phyloP scores from a whole-genome alignment of 2,113 vertebrate genomes.

The Ceuthmochares aereus region DNA sequence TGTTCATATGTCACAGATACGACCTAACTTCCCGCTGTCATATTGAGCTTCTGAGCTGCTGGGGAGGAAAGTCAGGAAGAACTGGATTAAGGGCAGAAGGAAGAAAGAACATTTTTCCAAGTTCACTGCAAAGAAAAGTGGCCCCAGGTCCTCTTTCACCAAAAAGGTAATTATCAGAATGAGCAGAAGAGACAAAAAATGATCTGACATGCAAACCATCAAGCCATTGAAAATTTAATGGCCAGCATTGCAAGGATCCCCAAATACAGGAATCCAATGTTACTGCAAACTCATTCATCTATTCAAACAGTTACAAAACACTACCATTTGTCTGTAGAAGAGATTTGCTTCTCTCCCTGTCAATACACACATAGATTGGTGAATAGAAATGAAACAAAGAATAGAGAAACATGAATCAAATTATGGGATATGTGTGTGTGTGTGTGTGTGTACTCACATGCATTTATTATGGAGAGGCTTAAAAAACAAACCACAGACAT shows the following conservation, averaged over 20 bases:
- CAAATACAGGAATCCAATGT: rapidly evolving
- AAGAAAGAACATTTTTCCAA: background rate
- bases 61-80: background rate
- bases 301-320: background rate
- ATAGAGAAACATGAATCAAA: background rate
- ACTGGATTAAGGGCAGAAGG: background rate
- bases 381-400: background rate
- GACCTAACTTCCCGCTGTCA: background rate
- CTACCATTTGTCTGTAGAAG: background rate
- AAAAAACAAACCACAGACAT: background rate
- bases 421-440: background rate
- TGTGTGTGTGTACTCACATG: background rate
- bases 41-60: background rate
- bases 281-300: background rate
- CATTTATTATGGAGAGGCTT: background rate
- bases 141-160: background rate
- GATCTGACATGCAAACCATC: background rate
- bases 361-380: rapidly evolving
- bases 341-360: background rate
- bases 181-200: background rate
- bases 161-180: background rate
- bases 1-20: background rate
- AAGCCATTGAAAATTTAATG: background rate
- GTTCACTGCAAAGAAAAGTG: background rate
- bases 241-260: background rate